Conservation (phyloP, 1,140 invertebrate species). For the Papilio helenus region DNA sequence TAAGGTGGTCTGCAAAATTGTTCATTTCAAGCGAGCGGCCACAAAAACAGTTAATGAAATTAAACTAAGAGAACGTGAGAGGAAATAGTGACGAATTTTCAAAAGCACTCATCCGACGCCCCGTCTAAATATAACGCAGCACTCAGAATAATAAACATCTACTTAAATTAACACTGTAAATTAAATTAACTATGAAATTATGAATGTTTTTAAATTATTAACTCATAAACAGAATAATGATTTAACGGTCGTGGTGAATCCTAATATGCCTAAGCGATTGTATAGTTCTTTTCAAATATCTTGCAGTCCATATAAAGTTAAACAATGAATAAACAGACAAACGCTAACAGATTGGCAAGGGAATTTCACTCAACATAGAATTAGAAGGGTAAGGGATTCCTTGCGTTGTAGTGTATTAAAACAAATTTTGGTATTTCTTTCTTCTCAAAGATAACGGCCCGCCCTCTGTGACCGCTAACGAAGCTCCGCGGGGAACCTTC, state of each 20-base stretch:
- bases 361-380: constrained; percentile 30
- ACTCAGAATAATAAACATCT: constrained; percentile 11
- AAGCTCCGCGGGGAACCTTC: constrained; percentile 47
- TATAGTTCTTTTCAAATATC: not conserved
- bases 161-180: not conserved
- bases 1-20: constrained; percentile 36
- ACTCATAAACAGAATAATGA: no score
- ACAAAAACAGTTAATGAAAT: constrained; percentile 44
- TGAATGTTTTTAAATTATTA: not conserved
- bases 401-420: constrained; percentile 41
- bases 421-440: constrained; percentile 56
- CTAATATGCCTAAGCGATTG: no score
- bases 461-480: constrained; percentile 53
- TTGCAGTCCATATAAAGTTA: not conserved
- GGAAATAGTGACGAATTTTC: constrained; percentile 40
- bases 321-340: constrained; percentile 35
- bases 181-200: not conserved
- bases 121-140: constrained; percentile 16
- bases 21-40: constrained; percentile 37
- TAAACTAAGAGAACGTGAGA: constrained; percentile 40
- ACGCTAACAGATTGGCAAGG: constrained; percentile 26
- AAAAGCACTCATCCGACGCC: constrained; percentile 35
- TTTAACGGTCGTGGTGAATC: no score
- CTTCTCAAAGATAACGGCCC: constrained; percentile 52
- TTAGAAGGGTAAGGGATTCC: constrained; percentile 30